Base-by-base conservation (phyloP, 1,140 invertebrate genomes). In the Dryas iulia region DNA sequence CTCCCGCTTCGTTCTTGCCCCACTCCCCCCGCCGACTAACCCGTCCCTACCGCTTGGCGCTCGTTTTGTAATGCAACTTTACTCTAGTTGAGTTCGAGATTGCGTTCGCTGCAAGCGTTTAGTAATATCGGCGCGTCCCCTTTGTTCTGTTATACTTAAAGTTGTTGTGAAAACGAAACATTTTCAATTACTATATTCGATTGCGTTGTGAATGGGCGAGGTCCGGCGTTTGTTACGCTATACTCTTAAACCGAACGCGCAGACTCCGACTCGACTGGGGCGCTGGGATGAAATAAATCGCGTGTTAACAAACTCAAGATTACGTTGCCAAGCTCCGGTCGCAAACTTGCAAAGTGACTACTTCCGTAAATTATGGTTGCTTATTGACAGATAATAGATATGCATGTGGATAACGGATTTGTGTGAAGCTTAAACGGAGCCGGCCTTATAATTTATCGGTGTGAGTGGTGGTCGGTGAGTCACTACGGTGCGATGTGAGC, bases 401-500 rank as follows among this genome's bases (percentile, higher is more conserved):
- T 47, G 39, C 14, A 18, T 21, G 63, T 69, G 69, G 39, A 66
- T 73, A 72, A 67, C 68, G 60, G 60, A 62, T 69, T 57, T 35
- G 28, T 53, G 47, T 72, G 71, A 69, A 59, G 61, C 71, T 60
- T 53, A 64, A 64, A 71, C 68, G 62, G 53, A 76, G 80, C 74
- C 79, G 77, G 75, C 77, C 77, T 78, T 79, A 76, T 79, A 81
- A 73, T 72, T 68, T 81, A 52, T 31, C 47, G 47, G 67, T 75
- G 79, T 79, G 81, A 76, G 79, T 76, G 71, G 67, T 81, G 57
- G 71, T 69, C 79, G 75, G 80, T 90, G 87, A 90, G 71, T 90
- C 87, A 89, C 79, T 77, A 69, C 76, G 64, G 73, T 81, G 84
- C 79, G 77, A 88, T 89, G 87, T 86, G 77, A 87, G 70, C 80